These are phyloP conservation scores for Bergia sp. DNA, from an alignment of 92 coral and sea anemone species.

Conservation along the genomic window DNA sequence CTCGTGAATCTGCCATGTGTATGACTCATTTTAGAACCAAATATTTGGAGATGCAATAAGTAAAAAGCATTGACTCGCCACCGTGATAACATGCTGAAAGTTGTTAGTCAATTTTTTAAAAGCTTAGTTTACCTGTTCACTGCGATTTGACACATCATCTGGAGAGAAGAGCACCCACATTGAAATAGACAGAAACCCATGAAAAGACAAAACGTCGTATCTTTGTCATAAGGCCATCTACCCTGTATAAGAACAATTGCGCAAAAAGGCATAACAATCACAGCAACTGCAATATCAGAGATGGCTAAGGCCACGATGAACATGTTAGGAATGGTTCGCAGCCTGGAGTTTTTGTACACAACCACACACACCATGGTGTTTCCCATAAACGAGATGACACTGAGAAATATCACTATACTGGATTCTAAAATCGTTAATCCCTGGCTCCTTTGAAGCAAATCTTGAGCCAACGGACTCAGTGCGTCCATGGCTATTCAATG, in stretches of 20 bases:
- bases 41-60: too few species aligned
- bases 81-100: too few species aligned
- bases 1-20: too few species aligned
- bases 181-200: slow-evolving; percentile 66
- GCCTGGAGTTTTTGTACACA: background rate
- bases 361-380: background rate
- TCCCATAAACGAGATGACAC: background rate
- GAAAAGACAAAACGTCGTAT: slow-evolving; percentile 51
- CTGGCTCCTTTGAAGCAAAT: background rate
- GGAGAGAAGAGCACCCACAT: slow-evolving; percentile 57
- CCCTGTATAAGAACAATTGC: background rate
- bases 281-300: slow-evolving; percentile 16
- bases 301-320: slow-evolving; percentile 15
- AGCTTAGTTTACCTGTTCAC: slow-evolving; percentile 53
- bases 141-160: slow-evolving; percentile 68
- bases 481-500: background rate
- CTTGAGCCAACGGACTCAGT: background rate
- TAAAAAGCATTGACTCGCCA: too few species aligned
- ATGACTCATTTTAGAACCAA: too few species aligned
- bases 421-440: background rate
- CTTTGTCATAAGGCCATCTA: slow-evolving; percentile 40
- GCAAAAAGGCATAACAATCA: background rate
- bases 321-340: slow-evolving; percentile 14
- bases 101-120: too few species aligned
- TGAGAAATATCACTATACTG: background rate